Conservation (phyloP, 2,113 vertebrate genomes). For the Machaerirhynchus nigripectus region DNA sequence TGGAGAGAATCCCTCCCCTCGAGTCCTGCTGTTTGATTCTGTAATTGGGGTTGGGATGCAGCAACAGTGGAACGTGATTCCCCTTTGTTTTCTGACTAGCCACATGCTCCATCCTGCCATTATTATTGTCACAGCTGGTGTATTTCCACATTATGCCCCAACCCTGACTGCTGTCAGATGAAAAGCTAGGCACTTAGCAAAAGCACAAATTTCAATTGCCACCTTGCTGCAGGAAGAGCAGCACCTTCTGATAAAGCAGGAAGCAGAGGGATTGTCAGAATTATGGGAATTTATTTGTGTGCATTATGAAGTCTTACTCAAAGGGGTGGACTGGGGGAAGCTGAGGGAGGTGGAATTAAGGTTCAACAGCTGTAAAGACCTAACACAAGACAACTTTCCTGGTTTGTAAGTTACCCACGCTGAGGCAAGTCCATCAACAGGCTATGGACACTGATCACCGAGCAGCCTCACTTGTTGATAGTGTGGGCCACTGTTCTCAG, state of each 20-base stretch:
- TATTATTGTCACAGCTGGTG: conserved; percentile 5
- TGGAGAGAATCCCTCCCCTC: neutral
- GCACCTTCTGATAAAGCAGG: conserved; percentile 1
- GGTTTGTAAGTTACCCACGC: neutral
- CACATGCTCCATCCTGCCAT: neutral
- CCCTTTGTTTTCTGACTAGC: conserved; percentile 15
- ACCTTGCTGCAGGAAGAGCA: neutral
- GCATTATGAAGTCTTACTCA: neutral
- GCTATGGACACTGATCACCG: neutral
- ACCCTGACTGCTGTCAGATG: neutral
- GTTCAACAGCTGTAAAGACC: neutral
- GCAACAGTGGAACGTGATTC: neutral
- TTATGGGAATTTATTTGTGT: neutral
- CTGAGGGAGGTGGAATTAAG: neutral
- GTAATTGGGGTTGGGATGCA: conserved; percentile 13
- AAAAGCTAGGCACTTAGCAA: conserved; percentile 55
- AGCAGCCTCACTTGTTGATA: neutral
- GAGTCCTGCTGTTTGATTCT: conserved; percentile 2
- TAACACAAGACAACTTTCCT: neutral
- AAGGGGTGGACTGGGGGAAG: neutral
- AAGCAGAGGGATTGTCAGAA: neutral
- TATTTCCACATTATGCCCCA: neutral
- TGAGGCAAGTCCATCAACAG: neutral
- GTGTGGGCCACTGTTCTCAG: neutral
- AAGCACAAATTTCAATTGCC: conserved; percentile 50